These are phyloP conservation scores for Eupristina koningsbergeri DNA, from an alignment of 1,140 invertebrate species.

Conservation along the genomic window DNA sequence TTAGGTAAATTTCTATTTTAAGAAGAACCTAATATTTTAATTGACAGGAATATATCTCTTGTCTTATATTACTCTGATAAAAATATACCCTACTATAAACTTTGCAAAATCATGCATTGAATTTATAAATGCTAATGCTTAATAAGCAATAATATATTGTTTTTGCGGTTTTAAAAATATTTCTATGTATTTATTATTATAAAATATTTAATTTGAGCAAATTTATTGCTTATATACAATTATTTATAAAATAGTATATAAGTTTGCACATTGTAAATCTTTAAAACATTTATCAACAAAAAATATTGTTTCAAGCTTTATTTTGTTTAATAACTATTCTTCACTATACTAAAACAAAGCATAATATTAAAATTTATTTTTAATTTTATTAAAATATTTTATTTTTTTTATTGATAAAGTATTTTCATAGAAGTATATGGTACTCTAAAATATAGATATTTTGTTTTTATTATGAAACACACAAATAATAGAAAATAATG, in stretches of 20 bases:
- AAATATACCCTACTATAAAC: conserved; percentile 32
- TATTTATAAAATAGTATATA: neutral
- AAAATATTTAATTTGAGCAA: neutral
- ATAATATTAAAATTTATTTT: neutral
- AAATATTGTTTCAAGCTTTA: neutral
- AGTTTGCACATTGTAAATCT: neutral
- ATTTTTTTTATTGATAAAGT: neutral
- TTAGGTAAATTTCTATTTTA: conserved; percentile 36
- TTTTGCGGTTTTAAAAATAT: neutral
- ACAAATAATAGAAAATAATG: neutral
- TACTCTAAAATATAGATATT: neutral
- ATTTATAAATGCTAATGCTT: neutral
- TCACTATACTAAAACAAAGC: neutral
- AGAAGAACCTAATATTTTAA: conserved; percentile 35
- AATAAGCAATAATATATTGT: neutral
- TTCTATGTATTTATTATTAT: neutral
- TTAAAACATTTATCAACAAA: conserved; percentile 12
- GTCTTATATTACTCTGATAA: neutral
- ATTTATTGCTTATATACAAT: neutral
- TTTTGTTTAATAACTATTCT: conserved; percentile 2
- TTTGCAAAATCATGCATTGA: conserved; percentile 18
- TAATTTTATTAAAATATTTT: neutral
- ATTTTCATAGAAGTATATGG: neutral
- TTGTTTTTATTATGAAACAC: neutral
- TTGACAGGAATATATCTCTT: conserved; percentile 14